Conservation (phyloP, 2,113 vertebrate species). For the Fregetta grallaria region DNA sequence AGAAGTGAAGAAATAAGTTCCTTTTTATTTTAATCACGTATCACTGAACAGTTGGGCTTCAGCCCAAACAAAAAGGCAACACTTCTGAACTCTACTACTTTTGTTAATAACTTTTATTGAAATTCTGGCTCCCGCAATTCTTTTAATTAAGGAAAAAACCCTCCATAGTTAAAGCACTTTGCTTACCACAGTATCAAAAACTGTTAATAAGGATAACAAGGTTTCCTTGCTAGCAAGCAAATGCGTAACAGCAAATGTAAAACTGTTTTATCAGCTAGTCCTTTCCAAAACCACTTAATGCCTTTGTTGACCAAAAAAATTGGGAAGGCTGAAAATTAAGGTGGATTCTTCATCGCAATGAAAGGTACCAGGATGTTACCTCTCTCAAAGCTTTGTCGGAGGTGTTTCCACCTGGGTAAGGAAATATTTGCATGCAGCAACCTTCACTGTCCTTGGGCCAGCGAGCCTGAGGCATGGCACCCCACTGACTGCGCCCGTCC, state of each 20-base stretch:
- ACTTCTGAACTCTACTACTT: not conserved
- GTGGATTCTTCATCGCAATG: not conserved
- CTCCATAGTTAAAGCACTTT: not conserved
- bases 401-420: not conserved
- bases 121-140: not conserved
- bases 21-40: not conserved
- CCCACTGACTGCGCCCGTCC: not conserved
- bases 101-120: not conserved
- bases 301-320: not conserved
- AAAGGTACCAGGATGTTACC: not conserved
- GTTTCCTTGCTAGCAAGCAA: not conserved
- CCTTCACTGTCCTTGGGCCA: not conserved
- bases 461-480: not conserved
- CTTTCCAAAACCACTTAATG: not conserved
- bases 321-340: not conserved
- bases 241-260: not conserved
- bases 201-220: not conserved
- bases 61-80: not conserved
- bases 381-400: not conserved
- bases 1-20: not conserved
- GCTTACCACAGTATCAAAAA: not conserved
- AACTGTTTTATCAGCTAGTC: not conserved
- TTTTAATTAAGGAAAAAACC: not conserved
- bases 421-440: not conserved
- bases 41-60: not conserved